Conservation (phyloP, 37 sponge, comb jelly and placozoan species). For the Ianthella basta region DNA sequence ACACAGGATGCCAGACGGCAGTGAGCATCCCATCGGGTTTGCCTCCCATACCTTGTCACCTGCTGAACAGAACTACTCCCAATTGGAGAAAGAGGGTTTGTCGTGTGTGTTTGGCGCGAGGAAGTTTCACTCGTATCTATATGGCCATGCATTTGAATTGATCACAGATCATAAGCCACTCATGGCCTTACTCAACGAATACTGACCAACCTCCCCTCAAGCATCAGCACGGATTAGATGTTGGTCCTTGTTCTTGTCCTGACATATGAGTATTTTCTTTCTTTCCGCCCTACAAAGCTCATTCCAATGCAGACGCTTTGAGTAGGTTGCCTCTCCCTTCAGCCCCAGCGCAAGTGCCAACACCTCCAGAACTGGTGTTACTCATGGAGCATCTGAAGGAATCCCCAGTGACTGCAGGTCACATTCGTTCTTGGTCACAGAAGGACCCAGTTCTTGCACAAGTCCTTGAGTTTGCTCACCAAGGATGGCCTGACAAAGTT, state of each 20-base stretch:
- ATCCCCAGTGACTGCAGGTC: not conserved
- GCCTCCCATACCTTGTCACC: slow-evolving; percentile 3
- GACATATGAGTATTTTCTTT: not conserved
- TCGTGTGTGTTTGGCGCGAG: slow-evolving; percentile 27
- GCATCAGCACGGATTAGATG: slow-evolving; percentile 8
- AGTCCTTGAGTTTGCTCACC: not conserved
- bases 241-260: slow-evolving; percentile 13
- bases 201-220: not conserved
- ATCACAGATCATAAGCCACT: slow-evolving; percentile 29
- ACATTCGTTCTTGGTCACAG: not conserved
- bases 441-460: not conserved
- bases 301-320: slow-evolving; percentile 30
- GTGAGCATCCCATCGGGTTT: not conserved
- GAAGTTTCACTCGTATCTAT: slow-evolving; percentile 14
- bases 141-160: not conserved
- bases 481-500: slow-evolving; percentile 18
- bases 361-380: slow-evolving; percentile 3
- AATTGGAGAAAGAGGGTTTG: slow-evolving; percentile 31
- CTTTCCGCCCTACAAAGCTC: not conserved
- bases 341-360: not conserved
- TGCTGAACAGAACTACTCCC: slow-evolving; percentile 31
- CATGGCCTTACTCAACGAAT: not conserved
- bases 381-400: not conserved
- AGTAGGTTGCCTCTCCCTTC: not conserved
- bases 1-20: not conserved